Base-by-base conservation (phyloP, 1,140 invertebrate species). In the Macrobrachium rosenbergii region DNA sequence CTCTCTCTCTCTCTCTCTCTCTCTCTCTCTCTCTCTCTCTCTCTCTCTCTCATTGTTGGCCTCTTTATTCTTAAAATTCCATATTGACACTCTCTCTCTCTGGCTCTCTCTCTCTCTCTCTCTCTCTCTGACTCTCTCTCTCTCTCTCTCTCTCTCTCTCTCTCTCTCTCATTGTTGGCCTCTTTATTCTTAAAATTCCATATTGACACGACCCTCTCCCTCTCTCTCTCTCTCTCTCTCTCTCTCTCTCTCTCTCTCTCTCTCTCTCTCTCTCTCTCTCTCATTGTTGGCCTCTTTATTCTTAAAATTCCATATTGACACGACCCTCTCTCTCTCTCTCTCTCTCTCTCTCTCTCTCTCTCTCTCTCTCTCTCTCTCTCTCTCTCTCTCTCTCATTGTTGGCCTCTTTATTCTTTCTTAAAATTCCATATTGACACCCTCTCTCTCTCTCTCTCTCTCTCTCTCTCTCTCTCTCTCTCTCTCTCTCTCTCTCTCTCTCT, bases 321-420 rank as follows among this genome's bases (percentile, higher is more conserved):
- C 45, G 7, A 76, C 73, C 45, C 73, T n/a, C 19, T 77, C 76
- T 59, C 52, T 78, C 76, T 59, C 52, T 52, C 76, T 78, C 52
- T 59, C 76, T 59, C 52, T 78, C 76, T 73, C 72, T 73, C 67
- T n/a, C n/a, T n/a, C n/a, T n/a, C n/a, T n/a, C n/a, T n/a, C n/a
- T n/a, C n/a, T n/a, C n/a, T n/a, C n/a, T n/a, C n/a, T n/a, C n/a
- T n/a, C 19, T 77, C 76, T 59, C 52, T 78, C 76, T 59, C 52
- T 52, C 76, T 78, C 52, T 59, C 76, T 59, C 52, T 78, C 76
- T 73, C 72, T 73, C 67, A 23, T n/a, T 52, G 19, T 77, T n/a
- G 17, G 6, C 17, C 17, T 17, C 45, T 45, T 58, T 52, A 19
- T n/a, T n/a, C n/a, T n/a, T 45, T 16, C 16, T 78, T 5, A 77